Percentiles rank a stretch among this genome's conserved stretches.
Evolutionary conservation across 1,140 invertebrate genomes (phyloP).

Genomic region (Adelges cooleyi): DNA sequence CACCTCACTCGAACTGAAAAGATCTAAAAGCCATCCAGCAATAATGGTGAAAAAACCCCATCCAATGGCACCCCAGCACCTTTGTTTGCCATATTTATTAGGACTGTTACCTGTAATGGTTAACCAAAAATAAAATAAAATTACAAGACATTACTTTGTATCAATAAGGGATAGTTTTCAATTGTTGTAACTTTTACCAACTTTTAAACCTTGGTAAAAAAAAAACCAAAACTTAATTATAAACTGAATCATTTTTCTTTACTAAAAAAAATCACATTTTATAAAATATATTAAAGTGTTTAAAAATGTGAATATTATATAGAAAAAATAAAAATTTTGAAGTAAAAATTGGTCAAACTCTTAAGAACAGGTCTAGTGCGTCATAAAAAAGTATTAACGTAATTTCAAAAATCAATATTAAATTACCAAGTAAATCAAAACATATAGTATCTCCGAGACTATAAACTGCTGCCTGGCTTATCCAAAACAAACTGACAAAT

Average conservation of each 20-base stretch:
- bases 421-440: constrained; percentile 60
- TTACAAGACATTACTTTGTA: too few relatives aligned
- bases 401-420: constrained; percentile 13
- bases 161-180: not conserved
- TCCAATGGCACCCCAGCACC: constrained; percentile 70
- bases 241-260: too few relatives aligned
- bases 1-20: constrained; percentile 47
- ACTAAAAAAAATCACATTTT: too few relatives aligned
- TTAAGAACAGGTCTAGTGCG: too few relatives aligned
- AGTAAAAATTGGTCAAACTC: too few relatives aligned
- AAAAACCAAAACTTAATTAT: too few relatives aligned
- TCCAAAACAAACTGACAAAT: constrained; percentile 59
- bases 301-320: too few relatives aligned
- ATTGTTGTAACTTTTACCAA: too few relatives aligned
- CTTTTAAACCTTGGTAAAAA: too few relatives aligned
- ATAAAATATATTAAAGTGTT: too few relatives aligned
- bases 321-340: too few relatives aligned
- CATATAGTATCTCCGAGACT: constrained; percentile 73
- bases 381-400: not conserved
- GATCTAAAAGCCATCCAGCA: constrained; percentile 62
- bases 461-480: constrained; percentile 69
- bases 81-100: constrained; percentile 64
- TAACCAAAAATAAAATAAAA: too few relatives aligned
- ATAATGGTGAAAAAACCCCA: constrained; percentile 64
- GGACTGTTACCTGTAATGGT: constrained; percentile 45